phyloP scores from a whole-genome alignment of 2,888 invertebrate genomes.

The Latrodectus elegans region DNA sequence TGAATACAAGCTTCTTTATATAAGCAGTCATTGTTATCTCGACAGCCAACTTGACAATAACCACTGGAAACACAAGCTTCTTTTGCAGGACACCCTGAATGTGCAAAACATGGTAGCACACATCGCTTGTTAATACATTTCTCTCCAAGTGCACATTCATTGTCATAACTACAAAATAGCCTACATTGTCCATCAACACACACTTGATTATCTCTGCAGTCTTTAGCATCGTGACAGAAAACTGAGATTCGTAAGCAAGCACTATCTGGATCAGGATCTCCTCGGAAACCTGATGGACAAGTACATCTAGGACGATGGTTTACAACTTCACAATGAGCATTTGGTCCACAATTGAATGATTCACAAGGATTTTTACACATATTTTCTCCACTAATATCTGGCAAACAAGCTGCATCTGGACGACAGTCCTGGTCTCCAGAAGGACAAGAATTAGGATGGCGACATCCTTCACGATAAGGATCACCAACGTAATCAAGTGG shows the following conservation, averaged over 20 bases:
- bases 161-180: slow-evolving; percentile 84
- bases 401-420: slow-evolving; percentile 80
- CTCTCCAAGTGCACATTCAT: slow-evolving; percentile 87
- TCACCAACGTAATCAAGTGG: slow-evolving; percentile 72
- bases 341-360: slow-evolving; percentile 83
- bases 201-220: slow-evolving; percentile 84
- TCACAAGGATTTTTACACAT: slow-evolving; percentile 77
- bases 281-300: slow-evolving; percentile 87
- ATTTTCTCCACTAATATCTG: slow-evolving; percentile 79
- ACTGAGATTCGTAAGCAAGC: slow-evolving; percentile 84
- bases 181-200: slow-evolving; percentile 90
- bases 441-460: slow-evolving; percentile 82
- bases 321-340: slow-evolving; percentile 82
- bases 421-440: slow-evolving; percentile 73
- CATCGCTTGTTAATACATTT: slow-evolving; percentile 86
- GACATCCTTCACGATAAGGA: slow-evolving; percentile 75
- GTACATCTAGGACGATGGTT: slow-evolving; percentile 87
- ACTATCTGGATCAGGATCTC: slow-evolving; percentile 79
- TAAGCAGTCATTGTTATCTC: slow-evolving; percentile 87
- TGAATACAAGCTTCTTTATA: slow-evolving; percentile 86
- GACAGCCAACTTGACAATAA: slow-evolving; percentile 87
- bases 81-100: slow-evolving; percentile 85
- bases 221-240: slow-evolving; percentile 82
- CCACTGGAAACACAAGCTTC: slow-evolving; percentile 86
- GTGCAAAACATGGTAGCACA: slow-evolving; percentile 85